Evolutionary conservation across 2,888 invertebrate genomes (phyloP).

Genomic region (Hydropsyche betteni): DNA sequence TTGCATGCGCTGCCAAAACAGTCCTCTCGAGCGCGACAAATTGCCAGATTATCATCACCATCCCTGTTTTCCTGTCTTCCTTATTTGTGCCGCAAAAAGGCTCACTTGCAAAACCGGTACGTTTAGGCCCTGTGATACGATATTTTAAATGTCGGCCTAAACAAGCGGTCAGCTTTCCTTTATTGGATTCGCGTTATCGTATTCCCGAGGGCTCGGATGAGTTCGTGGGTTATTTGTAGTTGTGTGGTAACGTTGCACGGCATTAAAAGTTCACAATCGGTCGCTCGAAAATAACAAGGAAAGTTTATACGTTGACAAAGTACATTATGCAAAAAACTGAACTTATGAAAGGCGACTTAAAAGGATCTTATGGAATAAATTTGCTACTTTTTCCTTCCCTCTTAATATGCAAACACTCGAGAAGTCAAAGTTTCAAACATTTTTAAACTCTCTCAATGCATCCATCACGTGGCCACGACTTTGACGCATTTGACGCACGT

Average conservation of each 20-base stretch:
- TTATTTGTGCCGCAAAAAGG: too few relatives aligned
- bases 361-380: conserved; percentile 23
- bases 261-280: conserved; percentile 10
- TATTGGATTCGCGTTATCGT: background rate
- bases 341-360: conserved; percentile 39
- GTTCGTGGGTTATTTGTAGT: too few relatives aligned
- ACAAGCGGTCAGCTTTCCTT: background rate
- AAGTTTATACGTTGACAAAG: conserved; percentile 34
- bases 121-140: background rate
- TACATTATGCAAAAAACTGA: conserved; percentile 23
- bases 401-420: conserved; percentile 34
- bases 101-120: background rate
- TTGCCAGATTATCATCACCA: conserved; percentile 35
- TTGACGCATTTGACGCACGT: too few relatives aligned
- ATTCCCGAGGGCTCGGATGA: too few relatives aligned
- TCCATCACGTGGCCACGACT: too few relatives aligned
- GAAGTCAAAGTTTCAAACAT: conserved; percentile 18
- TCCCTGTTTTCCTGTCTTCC: too few relatives aligned
- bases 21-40: conserved; percentile 34
- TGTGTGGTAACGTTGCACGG: background rate
- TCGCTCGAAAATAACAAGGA: conserved; percentile 46
- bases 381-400: conserved; percentile 11
- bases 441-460: too few relatives aligned
- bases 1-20: conserved; percentile 44
- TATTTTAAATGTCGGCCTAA: background rate